A percentile compares a stretch with the other conserved stretches of the same genome.
phyloP scores from a whole-genome alignment of 1,140 invertebrate species.

The Battus philenor region DNA sequence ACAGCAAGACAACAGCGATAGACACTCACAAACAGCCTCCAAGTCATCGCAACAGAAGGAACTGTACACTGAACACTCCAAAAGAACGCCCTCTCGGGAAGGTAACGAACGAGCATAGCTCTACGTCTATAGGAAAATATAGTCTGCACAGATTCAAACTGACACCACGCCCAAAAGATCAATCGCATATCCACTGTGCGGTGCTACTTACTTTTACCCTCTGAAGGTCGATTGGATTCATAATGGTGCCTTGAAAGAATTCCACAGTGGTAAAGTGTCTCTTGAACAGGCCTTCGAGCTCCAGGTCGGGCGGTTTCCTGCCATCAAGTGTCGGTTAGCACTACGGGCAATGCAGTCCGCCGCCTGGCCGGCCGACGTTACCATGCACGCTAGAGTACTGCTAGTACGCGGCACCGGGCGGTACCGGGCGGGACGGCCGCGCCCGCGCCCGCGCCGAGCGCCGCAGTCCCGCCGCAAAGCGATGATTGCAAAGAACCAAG shows the following conservation, averaged over 20 bases:
- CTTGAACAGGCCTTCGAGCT: conserved; percentile 99
- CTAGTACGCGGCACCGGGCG: conserved; percentile 60
- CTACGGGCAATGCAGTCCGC: conserved; percentile 56
- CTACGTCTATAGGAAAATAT: conserved; percentile 67
- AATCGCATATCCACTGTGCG: conserved; percentile 41
- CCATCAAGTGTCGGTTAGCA: conserved; percentile 77
- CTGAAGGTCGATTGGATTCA: conserved; percentile 99
- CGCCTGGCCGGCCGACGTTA: conserved; percentile 63
- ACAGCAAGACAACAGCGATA: conserved; percentile 51
- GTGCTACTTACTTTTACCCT: conserved; percentile 94
- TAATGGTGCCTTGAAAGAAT: conserved; percentile 99
- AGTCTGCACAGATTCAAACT: conserved; percentile 68
- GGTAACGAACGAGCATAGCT: conserved; percentile 59
- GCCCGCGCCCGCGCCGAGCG: conserved; percentile 26
- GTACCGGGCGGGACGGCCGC: conserved; percentile 41
- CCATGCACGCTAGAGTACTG: conserved; percentile 70
- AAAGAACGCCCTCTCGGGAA: conserved; percentile 40
- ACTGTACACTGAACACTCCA: conserved; percentile 45
- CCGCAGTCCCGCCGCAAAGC: conserved; percentile 59
- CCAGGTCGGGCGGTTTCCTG: conserved; percentile 96
- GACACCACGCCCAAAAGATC: conserved; percentile 68
- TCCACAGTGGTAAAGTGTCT: conserved; percentile 99
- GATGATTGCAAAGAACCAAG: conserved; percentile 72
- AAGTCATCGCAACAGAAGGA: conserved; percentile 53
- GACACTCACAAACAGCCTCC: conserved; percentile 59